phyloP scores from a whole-genome alignment of 2,888 invertebrate species.

The Acrocera orbiculus region DNA sequence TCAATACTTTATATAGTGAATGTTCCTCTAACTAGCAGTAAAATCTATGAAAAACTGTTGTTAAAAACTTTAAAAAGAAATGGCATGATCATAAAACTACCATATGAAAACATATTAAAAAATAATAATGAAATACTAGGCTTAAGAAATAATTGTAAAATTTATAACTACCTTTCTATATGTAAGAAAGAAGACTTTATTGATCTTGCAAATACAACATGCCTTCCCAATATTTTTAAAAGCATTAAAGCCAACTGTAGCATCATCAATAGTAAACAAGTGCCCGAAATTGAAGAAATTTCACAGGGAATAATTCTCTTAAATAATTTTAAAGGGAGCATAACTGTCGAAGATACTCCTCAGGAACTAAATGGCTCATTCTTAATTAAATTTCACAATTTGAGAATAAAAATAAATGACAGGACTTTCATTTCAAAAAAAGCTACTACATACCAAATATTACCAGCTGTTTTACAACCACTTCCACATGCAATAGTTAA shows the following conservation, averaged over 20 bases:
- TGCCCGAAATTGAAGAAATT: constrained; percentile 5
- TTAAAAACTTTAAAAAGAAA: constrained; percentile 4
- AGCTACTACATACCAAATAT: constrained; percentile 2
- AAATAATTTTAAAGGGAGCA: constrained; percentile 7
- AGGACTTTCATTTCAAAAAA: constrained; percentile 4
- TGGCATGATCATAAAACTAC: constrained; percentile 2
- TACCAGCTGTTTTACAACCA: constrained; percentile 7
- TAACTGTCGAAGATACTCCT: too few species aligned
- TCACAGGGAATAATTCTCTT: constrained; percentile 6
- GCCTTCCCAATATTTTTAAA: constrained; percentile 6
- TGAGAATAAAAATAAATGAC: constrained; percentile 4
- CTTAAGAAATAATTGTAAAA: constrained; percentile 4
- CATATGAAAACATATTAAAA: constrained; percentile 3
- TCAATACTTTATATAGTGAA: constrained; percentile 5
- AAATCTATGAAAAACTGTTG: constrained; percentile 1
- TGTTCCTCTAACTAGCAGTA: background rate
- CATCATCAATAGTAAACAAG: constrained; percentile 6
- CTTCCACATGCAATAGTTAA: constrained; percentile 2
- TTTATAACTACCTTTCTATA: constrained; percentile 4
- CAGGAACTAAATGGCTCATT: constrained; percentile 7
- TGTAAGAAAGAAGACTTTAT: constrained; percentile 6
- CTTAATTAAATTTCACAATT: constrained; percentile 6
- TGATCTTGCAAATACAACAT: constrained; percentile 5
- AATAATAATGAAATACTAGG: constrained; percentile 2
- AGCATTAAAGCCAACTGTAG: constrained; percentile 6